Percentiles rank a stretch among this genome's conserved stretches.
Conservation (phyloP, 2,797 vertebrate genomes). For the Smutsia temminckii region DNA sequence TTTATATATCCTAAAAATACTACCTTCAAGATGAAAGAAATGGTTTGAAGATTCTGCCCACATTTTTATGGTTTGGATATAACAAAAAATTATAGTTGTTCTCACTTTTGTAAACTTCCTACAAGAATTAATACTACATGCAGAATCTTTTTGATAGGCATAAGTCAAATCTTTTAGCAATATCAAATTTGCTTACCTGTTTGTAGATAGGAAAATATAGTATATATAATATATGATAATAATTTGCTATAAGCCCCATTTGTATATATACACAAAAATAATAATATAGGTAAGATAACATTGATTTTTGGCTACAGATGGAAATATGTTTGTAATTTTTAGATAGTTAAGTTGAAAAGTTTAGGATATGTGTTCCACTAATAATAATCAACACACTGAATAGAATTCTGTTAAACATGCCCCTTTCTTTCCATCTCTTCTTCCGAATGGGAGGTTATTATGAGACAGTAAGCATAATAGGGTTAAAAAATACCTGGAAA, state of each 20-base stretch:
- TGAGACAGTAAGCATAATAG: slow-evolving; percentile 59
- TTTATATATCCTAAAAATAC: not conserved
- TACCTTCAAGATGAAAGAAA: not conserved
- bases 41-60: not conserved
- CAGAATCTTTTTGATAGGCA: not conserved
- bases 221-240: not conserved
- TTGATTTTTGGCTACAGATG: not conserved
- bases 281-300: not conserved
- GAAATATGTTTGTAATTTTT: slow-evolving; percentile 48
- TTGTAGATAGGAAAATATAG: not conserved
- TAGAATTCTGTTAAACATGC: slow-evolving; percentile 77
- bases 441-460: slow-evolving; percentile 48
- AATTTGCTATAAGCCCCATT: not conserved
- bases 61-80: not conserved
- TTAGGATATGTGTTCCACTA: slow-evolving; percentile 79
- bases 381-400: slow-evolving; percentile 77
- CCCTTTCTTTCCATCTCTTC: slow-evolving; percentile 22
- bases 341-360: slow-evolving; percentile 75
- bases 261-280: not conserved
- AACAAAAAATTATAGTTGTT: not conserved
- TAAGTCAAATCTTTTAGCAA: not conserved
- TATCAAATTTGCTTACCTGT: not conserved
- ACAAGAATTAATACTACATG: not conserved
- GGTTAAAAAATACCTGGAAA: slow-evolving; percentile 71
- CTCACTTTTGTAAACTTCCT: not conserved